Evolutionary conservation across 2,113 vertebrate genomes (phyloP).

Genomic region (Eptesicus fuscus): DNA sequence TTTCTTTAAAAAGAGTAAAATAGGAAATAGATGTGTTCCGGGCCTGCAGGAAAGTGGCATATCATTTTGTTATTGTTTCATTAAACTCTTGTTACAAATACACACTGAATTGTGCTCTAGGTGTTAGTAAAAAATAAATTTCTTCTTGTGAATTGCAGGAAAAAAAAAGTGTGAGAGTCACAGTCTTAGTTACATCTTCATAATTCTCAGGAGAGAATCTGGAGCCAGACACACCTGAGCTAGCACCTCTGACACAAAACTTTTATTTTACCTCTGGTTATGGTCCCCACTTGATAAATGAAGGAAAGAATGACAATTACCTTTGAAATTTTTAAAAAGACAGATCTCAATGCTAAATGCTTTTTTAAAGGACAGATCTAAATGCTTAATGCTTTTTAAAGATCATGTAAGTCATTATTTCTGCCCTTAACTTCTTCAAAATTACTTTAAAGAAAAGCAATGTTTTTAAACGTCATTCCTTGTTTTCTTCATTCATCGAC

Average conservation of each 20-base stretch:
- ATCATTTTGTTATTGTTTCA: background rate
- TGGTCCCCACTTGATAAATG: background rate
- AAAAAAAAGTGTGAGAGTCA: background rate
- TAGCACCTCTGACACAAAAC: background rate
- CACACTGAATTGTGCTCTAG: background rate
- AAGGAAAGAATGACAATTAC: background rate
- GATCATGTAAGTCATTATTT: background rate
- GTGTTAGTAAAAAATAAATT: background rate
- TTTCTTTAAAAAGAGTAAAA: background rate
- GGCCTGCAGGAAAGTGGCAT: background rate
- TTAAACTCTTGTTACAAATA: background rate
- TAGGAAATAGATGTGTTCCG: background rate
- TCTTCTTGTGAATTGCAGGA: background rate
- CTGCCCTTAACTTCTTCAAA: background rate
- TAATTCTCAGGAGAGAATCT: background rate
- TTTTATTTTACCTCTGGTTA: background rate
- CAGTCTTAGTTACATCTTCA: background rate
- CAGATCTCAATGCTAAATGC: background rate
- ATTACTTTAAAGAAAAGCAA: background rate
- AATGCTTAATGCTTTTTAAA: background rate
- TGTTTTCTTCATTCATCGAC: background rate
- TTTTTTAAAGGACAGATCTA: background rate
- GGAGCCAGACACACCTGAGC: background rate
- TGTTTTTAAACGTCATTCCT: background rate
- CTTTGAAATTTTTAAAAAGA: background rate